These are phyloP conservation scores for Papilio protenor DNA, from an alignment of 2,888 invertebrate genomes.

Conservation along the genomic window DNA sequence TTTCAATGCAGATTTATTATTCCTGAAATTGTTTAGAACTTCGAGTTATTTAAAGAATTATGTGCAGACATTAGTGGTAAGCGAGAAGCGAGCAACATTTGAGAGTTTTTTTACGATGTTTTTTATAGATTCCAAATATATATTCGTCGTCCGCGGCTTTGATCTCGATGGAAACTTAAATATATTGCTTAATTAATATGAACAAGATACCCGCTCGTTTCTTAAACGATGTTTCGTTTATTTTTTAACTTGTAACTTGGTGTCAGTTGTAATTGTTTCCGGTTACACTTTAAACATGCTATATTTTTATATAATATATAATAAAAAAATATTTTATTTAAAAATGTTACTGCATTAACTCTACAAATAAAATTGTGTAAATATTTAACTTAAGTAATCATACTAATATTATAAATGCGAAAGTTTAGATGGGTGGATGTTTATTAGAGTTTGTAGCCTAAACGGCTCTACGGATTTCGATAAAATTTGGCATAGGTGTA, in stretches of 20 bases:
- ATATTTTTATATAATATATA: too few relatives aligned
- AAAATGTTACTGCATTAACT: too few relatives aligned
- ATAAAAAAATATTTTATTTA: too few relatives aligned
- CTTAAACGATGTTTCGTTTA: slow-evolving; percentile 34
- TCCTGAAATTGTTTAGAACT: slow-evolving; percentile 40
- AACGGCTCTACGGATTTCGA: too few relatives aligned
- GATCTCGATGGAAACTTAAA: slow-evolving; percentile 46
- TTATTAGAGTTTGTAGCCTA: too few relatives aligned
- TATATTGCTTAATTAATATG: slow-evolving; percentile 47
- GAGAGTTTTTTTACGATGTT: slow-evolving; percentile 44
- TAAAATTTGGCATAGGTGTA: too few relatives aligned
- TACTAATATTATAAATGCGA: too few relatives aligned
- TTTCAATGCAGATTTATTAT: slow-evolving; percentile 39
- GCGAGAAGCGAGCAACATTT: slow-evolving; percentile 35
- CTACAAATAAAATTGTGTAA: too few relatives aligned
- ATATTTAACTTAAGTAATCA: too few relatives aligned
- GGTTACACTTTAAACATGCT: not conserved
- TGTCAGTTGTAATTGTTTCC: slow-evolving; percentile 25
- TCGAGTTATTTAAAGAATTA: slow-evolving; percentile 43
- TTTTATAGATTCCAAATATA: slow-evolving; percentile 46
- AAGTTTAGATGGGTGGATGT: too few relatives aligned
- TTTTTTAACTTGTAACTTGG: slow-evolving; percentile 26
- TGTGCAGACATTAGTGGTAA: slow-evolving; percentile 40
- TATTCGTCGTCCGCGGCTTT: slow-evolving; percentile 46
- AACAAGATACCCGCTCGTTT: slow-evolving; percentile 42